Conservation (phyloP, 1,140 invertebrate species). For the Lordiphosa clarofinis region DNA sequence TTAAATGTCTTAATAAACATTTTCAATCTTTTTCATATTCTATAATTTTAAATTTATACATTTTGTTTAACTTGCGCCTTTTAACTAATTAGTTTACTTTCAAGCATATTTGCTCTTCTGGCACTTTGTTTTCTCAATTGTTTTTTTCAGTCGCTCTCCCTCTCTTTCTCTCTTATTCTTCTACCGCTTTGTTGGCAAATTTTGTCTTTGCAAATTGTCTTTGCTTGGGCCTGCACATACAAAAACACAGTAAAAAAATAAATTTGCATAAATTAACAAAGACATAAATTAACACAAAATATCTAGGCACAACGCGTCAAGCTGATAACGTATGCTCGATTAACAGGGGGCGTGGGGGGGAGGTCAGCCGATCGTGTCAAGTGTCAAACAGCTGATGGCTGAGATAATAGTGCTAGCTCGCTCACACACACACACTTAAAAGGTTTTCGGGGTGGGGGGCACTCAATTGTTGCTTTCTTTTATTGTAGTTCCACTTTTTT, state of each 20-base stretch:
- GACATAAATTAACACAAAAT: conserved; percentile 51
- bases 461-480: conserved; percentile 29
- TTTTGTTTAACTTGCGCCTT: too few species aligned
- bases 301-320: conserved; percentile 50
- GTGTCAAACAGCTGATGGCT: conserved; percentile 68
- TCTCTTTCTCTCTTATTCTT: conserved; percentile 15
- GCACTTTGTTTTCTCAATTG: conserved; percentile 11
- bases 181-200: conserved; percentile 26
- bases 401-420: conserved; percentile 39
- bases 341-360: conserved; percentile 7
- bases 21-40: too few species aligned
- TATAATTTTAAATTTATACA: too few species aligned
- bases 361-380: conserved; percentile 61
- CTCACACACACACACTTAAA: conserved; percentile 39
- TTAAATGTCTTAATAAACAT: too few species aligned
- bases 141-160: conserved; percentile 9
- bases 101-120: conserved; percentile 4
- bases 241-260: conserved; percentile 25
- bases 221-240: conserved; percentile 6
- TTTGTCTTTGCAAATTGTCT: conserved; percentile 7
- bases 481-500: conserved; percentile 12
- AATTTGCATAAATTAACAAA: conserved; percentile 56
- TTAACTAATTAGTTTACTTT: too few species aligned
- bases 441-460: background rate
- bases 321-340: background rate